A percentile compares a stretch with the other conserved stretches of the same genome.
Conservation (phyloP, 2,888 invertebrate species). For the Acanthosepion esculentum region DNA sequence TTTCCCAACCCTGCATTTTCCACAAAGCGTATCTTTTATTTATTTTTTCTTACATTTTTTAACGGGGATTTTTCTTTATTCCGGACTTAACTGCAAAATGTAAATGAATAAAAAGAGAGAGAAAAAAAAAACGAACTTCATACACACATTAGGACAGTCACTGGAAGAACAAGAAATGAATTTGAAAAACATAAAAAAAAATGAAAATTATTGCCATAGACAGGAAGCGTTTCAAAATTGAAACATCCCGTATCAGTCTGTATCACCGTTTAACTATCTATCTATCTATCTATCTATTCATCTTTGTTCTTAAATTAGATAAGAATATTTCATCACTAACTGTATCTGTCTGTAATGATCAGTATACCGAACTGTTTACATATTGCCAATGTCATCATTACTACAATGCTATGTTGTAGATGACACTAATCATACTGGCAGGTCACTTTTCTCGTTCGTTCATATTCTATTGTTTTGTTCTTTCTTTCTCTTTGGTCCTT, state of each 20-base stretch:
- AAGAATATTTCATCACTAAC: too few relatives aligned
- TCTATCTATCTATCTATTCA: background rate
- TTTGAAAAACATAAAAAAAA: too few relatives aligned
- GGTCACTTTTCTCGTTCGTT: background rate
- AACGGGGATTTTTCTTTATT: too few relatives aligned
- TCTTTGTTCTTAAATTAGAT: constrained; percentile 23
- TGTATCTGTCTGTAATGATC: background rate
- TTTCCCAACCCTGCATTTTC: background rate
- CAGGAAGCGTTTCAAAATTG: too few relatives aligned
- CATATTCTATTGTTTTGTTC: background rate
- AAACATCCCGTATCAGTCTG: too few relatives aligned
- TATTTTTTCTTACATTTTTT: background rate
- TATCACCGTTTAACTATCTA: too few relatives aligned
- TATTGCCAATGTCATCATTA: constrained; percentile 24
- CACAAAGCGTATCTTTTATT: background rate
- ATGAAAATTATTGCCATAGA: too few relatives aligned
- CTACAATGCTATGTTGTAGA: background rate
- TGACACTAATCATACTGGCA: constrained; percentile 1
- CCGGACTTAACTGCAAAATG: too few relatives aligned
- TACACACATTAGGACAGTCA: too few relatives aligned
- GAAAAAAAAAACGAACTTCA: too few relatives aligned
- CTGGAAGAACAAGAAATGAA: too few relatives aligned
- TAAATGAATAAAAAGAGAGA: too few relatives aligned
- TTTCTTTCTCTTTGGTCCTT: background rate
- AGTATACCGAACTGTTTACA: background rate